Base-by-base conservation (phyloP, 2,113 vertebrate species). In the Apeltes quadracus region DNA sequence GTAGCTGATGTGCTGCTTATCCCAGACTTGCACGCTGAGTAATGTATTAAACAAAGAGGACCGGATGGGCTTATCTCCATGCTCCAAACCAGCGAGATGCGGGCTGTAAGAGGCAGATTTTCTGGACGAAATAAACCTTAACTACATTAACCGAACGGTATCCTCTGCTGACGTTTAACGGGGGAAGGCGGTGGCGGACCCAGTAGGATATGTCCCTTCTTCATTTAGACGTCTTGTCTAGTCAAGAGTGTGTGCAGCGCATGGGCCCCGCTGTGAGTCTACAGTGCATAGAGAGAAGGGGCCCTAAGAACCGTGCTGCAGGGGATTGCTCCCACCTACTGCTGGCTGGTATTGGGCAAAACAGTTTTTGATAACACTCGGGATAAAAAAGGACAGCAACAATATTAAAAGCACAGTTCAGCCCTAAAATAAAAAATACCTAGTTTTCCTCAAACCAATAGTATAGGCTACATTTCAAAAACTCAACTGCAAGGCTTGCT, bases 1-100 rank as follows among this genome's bases (percentile, higher is more conserved):
- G 36, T 16, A n/a, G 0, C 11, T n/a, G n/a, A n/a, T n/a, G 50
- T 1, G 64, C 20, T 38, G 55, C 67, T 36, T 75, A 54, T 72
- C 55, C 9, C 39, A 66, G 56, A 67, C 43, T 66, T 58, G 23
- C 58, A 22, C 56, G 14, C n/a, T 8, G 13, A 61, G 10, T 44
- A 0, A 51, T 63, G 10, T 46, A 53, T 48, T 39, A 73, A 34
- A 54, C 48, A 18, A 18, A 18, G 29, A 16, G 18, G 12, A 32
- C 39, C 46, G 13, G 53, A 67, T 20, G 58, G 9, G 7, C 22
- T 25, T 46, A 34, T 61, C 22, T 16, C 44, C 44, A 0, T 3
- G 58, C 36, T 51, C 2, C 23, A 23, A 41, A 14, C 18, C 14
- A 16, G 12, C 23, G 3, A 4, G 38, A 65, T 38, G 59, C 25